phyloP scores from a whole-genome alignment of 2,113 vertebrate species.

The Entelurus aequoreus region DNA sequence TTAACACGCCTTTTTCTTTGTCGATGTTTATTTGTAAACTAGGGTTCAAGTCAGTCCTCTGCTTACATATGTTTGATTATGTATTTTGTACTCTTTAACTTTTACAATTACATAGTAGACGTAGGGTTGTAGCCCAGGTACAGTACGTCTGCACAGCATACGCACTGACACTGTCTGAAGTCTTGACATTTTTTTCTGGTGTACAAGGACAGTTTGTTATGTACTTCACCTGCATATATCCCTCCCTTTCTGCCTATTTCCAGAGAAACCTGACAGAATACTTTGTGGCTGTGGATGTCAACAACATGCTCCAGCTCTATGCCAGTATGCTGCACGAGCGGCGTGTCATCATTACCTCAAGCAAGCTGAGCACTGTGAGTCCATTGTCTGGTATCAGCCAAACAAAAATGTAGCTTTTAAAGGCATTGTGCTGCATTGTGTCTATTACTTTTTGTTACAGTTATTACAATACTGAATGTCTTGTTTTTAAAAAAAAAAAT shows the following conservation, averaged over 20 bases:
- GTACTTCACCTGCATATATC: slow-evolving; percentile 30
- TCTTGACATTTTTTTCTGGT: slow-evolving; percentile 27
- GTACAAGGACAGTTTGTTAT: slow-evolving; percentile 47
- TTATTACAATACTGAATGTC: not conserved
- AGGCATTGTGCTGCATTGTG: not conserved
- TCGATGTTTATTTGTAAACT: slow-evolving; percentile 32
- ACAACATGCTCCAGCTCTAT: slow-evolving; percentile 95
- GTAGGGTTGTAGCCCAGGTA: slow-evolving; percentile 9
- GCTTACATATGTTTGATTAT: not conserved
- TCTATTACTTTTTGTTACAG: not conserved
- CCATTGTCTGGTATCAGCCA: slow-evolving; percentile 25
- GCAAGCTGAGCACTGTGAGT: slow-evolving; percentile 99
- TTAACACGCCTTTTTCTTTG: slow-evolving; percentile 28
- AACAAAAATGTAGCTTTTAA: not conserved
- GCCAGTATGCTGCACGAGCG: slow-evolving; percentile 95
- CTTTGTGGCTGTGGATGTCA: slow-evolving; percentile 97
- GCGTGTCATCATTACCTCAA: slow-evolving; percentile 91
- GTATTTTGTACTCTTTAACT: slow-evolving; percentile 4
- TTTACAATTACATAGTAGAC: slow-evolving; percentile 7
- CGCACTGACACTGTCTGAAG: slow-evolving; percentile 22
- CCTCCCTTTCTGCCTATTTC: slow-evolving; percentile 52
- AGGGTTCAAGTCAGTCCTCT: slow-evolving; percentile 9
- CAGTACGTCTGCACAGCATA: slow-evolving; percentile 17
- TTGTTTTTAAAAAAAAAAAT: not conserved
- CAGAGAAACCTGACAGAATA: slow-evolving; percentile 98